Base-by-base conservation (phyloP, 2,113 vertebrate genomes). In the Spermophilus dauricus region DNA sequence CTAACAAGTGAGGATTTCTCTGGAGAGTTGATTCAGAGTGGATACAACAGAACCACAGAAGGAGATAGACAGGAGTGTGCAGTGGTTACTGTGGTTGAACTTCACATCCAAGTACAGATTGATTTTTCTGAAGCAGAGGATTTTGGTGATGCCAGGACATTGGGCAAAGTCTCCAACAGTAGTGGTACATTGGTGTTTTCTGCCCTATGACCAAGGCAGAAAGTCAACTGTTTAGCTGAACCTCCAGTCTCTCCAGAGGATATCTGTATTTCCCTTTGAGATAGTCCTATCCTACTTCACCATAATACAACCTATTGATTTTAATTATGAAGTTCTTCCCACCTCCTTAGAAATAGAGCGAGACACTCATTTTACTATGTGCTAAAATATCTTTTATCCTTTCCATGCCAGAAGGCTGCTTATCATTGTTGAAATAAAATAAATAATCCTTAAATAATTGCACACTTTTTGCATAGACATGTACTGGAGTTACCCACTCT, bases 111-210 rank as follows among this genome's bases (percentile, higher is more conserved):
- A 73, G 45, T 75, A 84, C 34, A 89, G 67, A 67, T 78, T 80
- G 45, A 80, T 95, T 97, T 97, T 91, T 86, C 69, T 63, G 95
- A 92, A 96, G 63, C 28, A 63, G 56, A 53, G 53, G 61, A 58
- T 77, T 72, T 72, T 86, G 51, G n/a, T 76, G 69, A 45, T 83
- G 61, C 42, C 17, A 69, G n/a, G 73, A 91, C 1, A 30, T 4
- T 37, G 39, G 42, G 18, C 13, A 37, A 51, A 7, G 30, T 70
- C 22, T 80, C 34, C 7, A 91, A 75, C 8, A 56, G 0, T 3
- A 4, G 22, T 14, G 42, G 34, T 16, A 58, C 0, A 22, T 30
- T 30, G 56, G 26, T 89, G 14, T 89, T 92, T 89, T 72, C 34
- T 84, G 48, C 24, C 32, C 65, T 91, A 28, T 48, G 70, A 42